A percentile compares a stretch with the other conserved stretches of the same genome.
These are phyloP conservation scores for Pantherophis vulpinus DNA, from an alignment of 2,797 vertebrate species.

Conservation along the genomic window DNA sequence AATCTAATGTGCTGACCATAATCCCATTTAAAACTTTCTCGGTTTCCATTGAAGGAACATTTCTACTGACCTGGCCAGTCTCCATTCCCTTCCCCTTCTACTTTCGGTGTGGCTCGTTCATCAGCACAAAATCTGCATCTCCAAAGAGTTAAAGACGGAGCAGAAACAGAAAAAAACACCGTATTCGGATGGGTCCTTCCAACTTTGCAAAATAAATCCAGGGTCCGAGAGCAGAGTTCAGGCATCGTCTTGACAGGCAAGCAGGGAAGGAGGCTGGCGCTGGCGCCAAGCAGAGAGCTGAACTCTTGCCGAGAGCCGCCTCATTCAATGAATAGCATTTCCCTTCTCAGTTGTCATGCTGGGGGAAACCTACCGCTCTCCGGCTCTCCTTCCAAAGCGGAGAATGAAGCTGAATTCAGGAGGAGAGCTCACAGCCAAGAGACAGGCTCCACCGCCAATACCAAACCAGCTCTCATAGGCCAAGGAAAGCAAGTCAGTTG, in stretches of 20 bases:
- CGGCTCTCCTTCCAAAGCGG: constrained; percentile 74
- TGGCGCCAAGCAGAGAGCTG: constrained; percentile 69
- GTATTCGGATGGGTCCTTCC: constrained; percentile 51
- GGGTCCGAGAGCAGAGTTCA: constrained; percentile 64
- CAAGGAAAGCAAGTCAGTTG: constrained; percentile 71
- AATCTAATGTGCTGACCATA: not conserved
- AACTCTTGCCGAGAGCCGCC: constrained; percentile 55
- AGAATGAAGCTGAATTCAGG: constrained; percentile 75
- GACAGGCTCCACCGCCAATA: constrained; percentile 55
- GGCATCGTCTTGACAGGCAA: constrained; percentile 69
- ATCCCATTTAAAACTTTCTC: constrained; percentile 7
- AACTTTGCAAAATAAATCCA: constrained; percentile 67
- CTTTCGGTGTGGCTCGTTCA: constrained; percentile 60
- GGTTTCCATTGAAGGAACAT: constrained; percentile 44
- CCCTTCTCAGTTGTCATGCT: constrained; percentile 74
- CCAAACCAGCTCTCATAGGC: constrained; percentile 66
- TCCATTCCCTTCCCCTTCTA: constrained; percentile 68
- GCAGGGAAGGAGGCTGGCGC: constrained; percentile 49
- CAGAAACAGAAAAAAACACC: constrained; percentile 22
- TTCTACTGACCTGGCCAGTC: constrained; percentile 72
- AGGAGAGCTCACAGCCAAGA: constrained; percentile 73
- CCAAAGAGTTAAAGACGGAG: constrained; percentile 20
- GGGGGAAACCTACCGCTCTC: constrained; percentile 73
- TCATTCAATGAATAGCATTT: constrained; percentile 77
- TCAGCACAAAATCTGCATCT: constrained; percentile 18